These are phyloP conservation scores for Amphipoea lucens DNA, from an alignment of 2,888 invertebrate genomes.

Conservation along the genomic window DNA sequence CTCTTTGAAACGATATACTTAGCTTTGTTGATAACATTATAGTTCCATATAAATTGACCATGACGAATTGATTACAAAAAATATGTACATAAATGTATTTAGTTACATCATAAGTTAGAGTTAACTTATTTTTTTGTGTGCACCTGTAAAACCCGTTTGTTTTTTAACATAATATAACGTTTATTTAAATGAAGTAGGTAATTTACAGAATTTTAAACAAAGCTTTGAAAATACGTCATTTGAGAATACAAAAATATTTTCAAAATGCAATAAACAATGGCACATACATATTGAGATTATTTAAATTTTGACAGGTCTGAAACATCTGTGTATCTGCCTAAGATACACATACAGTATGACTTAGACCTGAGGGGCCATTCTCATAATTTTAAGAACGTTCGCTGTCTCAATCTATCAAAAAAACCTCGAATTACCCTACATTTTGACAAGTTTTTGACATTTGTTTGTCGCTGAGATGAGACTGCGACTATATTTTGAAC, in stretches of 20 bases:
- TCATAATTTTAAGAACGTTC: too few relatives aligned
- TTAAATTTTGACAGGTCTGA: conserved; percentile 17
- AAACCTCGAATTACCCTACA: too few relatives aligned
- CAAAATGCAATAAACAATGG: conserved; percentile 17
- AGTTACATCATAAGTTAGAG: conserved; percentile 22
- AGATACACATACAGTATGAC: conserved; percentile 33
- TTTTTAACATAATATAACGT: conserved; percentile 34
- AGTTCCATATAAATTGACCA: conserved; percentile 19
- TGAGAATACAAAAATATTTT: conserved; percentile 11
- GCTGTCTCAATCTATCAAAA: too few relatives aligned
- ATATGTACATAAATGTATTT: conserved; percentile 2
- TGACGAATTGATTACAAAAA: conserved; percentile 20
- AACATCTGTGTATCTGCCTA: too few relatives aligned
- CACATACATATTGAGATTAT: conserved; percentile 14
- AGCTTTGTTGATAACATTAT: conserved; percentile 14
- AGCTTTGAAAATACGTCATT: conserved; percentile 19
- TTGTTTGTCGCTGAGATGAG: too few relatives aligned
- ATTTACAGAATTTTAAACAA: conserved; percentile 22
- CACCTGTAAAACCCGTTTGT: conserved; percentile 18
- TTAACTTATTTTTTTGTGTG: conserved; percentile 10
- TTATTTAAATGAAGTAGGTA: conserved; percentile 42
- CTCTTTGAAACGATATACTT: conserved; percentile 3
- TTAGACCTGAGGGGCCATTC: neutral
- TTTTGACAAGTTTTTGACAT: too few relatives aligned
- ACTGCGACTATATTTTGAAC: too few relatives aligned